phyloP scores from a whole-genome alignment of 37 sponge, comb jelly and placozoan species.

The Agelas oroides region DNA sequence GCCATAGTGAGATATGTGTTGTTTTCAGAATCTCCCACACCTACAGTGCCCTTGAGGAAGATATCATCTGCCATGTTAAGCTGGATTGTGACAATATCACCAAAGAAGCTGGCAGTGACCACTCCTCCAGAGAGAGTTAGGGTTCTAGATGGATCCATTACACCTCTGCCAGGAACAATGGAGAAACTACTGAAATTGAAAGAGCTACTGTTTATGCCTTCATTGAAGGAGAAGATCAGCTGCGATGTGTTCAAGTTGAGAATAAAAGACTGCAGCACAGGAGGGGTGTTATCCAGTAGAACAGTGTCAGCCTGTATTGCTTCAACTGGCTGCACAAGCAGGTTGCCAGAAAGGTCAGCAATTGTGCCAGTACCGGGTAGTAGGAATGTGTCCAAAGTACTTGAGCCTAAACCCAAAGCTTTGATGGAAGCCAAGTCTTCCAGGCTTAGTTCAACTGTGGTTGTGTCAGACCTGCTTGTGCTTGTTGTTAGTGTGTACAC shows the following conservation, averaged over 20 bases:
- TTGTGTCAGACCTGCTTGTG: constrained; percentile 14
- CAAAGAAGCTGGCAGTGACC: constrained; percentile 17
- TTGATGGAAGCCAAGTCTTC: constrained; percentile 79
- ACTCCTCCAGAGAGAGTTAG: constrained; percentile 49
- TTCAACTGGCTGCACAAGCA: constrained; percentile 19
- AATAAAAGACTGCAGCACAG: constrained; percentile 50
- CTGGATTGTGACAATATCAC: constrained; percentile 49
- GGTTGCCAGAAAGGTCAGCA: constrained; percentile 76
- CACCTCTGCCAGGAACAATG: constrained; percentile 60
- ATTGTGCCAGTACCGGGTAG: constrained; percentile 42
- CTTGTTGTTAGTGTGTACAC: constrained; percentile 68
- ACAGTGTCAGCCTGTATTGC: constrained; percentile 51
- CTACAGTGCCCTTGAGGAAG: constrained; percentile 58
- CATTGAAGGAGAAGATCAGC: constrained; percentile 84
- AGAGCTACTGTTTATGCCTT: constrained; percentile 63
- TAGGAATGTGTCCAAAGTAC: constrained; percentile 68
- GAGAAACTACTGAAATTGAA: constrained; percentile 61
- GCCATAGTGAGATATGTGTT: constrained; percentile 67
- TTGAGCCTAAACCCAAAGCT: constrained; percentile 53
- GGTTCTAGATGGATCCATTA: constrained; percentile 37
- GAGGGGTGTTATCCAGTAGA: constrained; percentile 65
- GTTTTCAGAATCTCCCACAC: constrained; percentile 46
- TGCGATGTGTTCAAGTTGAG: constrained; percentile 80
- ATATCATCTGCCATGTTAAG: constrained; percentile 65
- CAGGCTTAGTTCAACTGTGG: constrained; percentile 57